Conservation (phyloP, 2,888 invertebrate genomes). For the Papilio protenor region DNA sequence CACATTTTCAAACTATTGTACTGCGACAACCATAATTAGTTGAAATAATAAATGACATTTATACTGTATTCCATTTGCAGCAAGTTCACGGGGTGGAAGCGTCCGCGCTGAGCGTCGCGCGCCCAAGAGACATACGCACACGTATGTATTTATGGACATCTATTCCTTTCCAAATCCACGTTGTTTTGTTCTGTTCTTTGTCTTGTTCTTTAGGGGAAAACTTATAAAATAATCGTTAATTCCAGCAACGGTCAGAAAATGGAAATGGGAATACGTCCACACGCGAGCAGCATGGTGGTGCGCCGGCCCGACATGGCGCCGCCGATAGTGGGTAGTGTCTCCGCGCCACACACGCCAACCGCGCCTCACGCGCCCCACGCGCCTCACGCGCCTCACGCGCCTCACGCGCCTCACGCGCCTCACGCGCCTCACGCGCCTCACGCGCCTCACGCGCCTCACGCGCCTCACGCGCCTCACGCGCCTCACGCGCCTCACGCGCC, state of each 20-base stretch:
- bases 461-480: no score
- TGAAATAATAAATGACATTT: neutral
- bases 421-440: no score
- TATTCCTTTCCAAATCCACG: neutral
- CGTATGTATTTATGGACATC: slow-evolving; percentile 50
- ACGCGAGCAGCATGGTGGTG: slow-evolving; percentile 71
- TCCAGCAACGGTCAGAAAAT: slow-evolving; percentile 54
- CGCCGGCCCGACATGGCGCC: slow-evolving; percentile 63
- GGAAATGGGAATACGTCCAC: slow-evolving; percentile 63
- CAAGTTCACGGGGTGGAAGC: slow-evolving; percentile 44
- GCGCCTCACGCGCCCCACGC: slow-evolving; percentile 56
- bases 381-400: slow-evolving; percentile 46
- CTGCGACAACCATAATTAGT: neutral
- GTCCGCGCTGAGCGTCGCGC: slow-evolving; percentile 58
- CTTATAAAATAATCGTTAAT: neutral
- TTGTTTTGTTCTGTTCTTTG: no score
- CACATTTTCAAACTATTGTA: neutral
- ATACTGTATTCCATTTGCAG: slow-evolving; percentile 13
- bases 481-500: no score
- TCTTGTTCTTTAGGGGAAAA: no score
- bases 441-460: no score
- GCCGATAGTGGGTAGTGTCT: slow-evolving; percentile 57
- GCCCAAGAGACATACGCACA: slow-evolving; percentile 54
- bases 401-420: no score
- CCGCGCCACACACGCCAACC: slow-evolving; percentile 80